phyloP scores from a whole-genome alignment of 2,113 vertebrate genomes.

The Alligator sinensis region DNA sequence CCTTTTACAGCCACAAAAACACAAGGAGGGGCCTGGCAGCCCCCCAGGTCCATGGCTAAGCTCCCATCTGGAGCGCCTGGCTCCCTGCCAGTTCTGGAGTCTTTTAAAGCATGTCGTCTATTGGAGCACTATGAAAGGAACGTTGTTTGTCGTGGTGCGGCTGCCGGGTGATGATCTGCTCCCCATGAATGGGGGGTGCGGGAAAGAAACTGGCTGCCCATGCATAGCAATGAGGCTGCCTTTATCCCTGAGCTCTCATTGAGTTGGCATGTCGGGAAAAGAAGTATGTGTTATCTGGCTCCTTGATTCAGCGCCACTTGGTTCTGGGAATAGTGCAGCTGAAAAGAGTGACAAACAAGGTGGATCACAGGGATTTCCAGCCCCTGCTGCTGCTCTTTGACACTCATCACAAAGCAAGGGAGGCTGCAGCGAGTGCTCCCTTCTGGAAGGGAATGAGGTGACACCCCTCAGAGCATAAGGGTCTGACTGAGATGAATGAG shows the following conservation, averaged over 20 bases:
- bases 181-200: background rate
- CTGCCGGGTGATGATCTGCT: background rate
- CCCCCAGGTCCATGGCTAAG: background rate
- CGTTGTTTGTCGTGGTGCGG: slow-evolving; percentile 9
- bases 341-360: background rate
- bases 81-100: background rate
- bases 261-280: background rate
- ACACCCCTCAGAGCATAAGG: background rate
- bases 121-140: slow-evolving; percentile 24
- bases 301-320: background rate
- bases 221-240: background rate
- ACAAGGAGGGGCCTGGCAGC: background rate
- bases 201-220: background rate
- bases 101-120: background rate
- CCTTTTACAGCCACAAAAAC: background rate
- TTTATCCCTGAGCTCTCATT: background rate
- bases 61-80: background rate
- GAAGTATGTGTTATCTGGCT: background rate
- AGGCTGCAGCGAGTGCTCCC: background rate
- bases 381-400: background rate
- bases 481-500: background rate
- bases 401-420: background rate
- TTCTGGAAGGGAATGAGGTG: background rate
- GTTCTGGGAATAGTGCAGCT: background rate
- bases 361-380: background rate